These are phyloP conservation scores for Trichonephila clavipes DNA, from an alignment of 1,140 invertebrate species.

Conservation along the genomic window DNA sequence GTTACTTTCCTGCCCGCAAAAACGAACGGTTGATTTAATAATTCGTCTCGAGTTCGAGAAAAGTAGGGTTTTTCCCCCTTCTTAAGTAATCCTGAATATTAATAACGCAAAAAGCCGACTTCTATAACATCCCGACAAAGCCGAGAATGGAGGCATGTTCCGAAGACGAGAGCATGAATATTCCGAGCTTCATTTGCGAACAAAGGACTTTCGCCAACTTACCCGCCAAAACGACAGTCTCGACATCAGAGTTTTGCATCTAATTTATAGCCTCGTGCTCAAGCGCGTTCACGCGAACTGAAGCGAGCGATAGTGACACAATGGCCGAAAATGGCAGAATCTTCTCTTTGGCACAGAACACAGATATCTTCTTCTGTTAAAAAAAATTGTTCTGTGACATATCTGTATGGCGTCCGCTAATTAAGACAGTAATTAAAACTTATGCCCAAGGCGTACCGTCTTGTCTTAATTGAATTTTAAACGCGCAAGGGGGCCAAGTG, in stretches of 20 bases:
- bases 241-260: slow-evolving; percentile 57
- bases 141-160: not conserved
- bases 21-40: slow-evolving; percentile 7
- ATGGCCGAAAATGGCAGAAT: slow-evolving; percentile 43
- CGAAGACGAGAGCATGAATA: slow-evolving; percentile 43
- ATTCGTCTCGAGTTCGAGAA: not conserved
- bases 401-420: slow-evolving; percentile 38
- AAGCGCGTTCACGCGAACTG: not conserved
- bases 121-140: not conserved
- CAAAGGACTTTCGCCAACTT: slow-evolving; percentile 43
- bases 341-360: not conserved
- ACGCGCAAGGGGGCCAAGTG: slow-evolving; percentile 60
- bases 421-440: slow-evolving; percentile 73
- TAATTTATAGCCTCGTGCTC: not conserved
- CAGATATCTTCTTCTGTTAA: not conserved
- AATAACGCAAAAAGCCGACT: not conserved
- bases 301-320: not conserved
- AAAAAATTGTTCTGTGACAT: slow-evolving; percentile 63
- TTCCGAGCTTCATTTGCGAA: slow-evolving; percentile 66
- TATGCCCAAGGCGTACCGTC: slow-evolving; percentile 62
- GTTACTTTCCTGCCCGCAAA: not conserved
- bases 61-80: not conserved
- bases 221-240: not conserved
- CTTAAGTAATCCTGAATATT: slow-evolving; percentile 12
- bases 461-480: slow-evolving; percentile 74